A percentile compares a stretch with the other conserved stretches of the same genome.
phyloP scores from a whole-genome alignment of 2,113 vertebrate genomes.

The Engraulis encrasicolus region DNA sequence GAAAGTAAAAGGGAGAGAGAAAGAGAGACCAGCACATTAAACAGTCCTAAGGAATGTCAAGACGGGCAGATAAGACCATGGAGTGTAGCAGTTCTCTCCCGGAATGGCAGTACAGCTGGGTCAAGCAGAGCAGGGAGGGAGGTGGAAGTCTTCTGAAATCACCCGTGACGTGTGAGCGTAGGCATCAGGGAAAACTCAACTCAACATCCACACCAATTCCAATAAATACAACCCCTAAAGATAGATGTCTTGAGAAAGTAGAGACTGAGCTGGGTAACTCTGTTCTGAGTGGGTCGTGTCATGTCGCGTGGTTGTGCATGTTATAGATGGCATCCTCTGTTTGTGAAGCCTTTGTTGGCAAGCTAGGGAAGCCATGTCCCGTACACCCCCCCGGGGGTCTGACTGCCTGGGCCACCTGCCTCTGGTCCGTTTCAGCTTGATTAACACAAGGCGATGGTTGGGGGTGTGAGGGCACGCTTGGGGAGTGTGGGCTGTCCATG shows the following conservation, averaged over 20 bases:
- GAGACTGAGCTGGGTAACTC: not conserved
- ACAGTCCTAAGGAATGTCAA: not conserved
- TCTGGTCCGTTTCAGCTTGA: not conserved
- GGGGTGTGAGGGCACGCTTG: not conserved
- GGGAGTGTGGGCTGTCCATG: not conserved
- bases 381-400: not conserved
- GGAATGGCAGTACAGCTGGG: not conserved
- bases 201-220: constrained; percentile 11
- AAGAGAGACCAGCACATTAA: not conserved
- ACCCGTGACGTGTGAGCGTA: not conserved
- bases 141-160: constrained; percentile 8
- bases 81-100: not conserved
- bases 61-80: not conserved
- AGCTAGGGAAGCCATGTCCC: not conserved
- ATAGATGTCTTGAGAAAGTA: constrained; percentile 10
- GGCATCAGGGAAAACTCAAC: constrained; percentile 16
- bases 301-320: too few relatives aligned
- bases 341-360: not conserved
- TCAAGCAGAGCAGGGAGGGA: not conserved
- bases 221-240: constrained; percentile 15
- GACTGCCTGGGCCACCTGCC: not conserved
- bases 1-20: constrained; percentile 16
- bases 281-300: not conserved
- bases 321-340: not conserved
- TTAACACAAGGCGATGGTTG: not conserved